phyloP scores from a whole-genome alignment of 2,797 vertebrate genomes.

The Toxotes lorentzi region DNA sequence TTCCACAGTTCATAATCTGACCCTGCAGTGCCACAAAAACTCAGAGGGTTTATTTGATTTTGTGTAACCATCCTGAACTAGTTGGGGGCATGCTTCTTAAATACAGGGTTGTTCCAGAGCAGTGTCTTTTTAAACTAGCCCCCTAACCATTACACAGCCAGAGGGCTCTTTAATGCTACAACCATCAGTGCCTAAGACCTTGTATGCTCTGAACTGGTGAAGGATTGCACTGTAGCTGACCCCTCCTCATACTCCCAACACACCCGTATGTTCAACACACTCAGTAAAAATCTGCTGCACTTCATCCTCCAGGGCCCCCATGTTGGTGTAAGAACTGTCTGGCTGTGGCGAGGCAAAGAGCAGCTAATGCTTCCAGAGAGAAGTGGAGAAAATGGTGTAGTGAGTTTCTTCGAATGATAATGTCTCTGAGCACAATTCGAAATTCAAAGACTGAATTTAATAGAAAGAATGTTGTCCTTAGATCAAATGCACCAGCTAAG shows the following conservation, averaged over 20 bases:
- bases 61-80: slow-evolving; percentile 3
- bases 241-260: slow-evolving; percentile 50
- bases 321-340: slow-evolving; percentile 67
- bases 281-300: slow-evolving; percentile 64
- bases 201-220: slow-evolving; percentile 45
- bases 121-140: slow-evolving; percentile 33
- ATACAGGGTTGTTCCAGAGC: slow-evolving; percentile 27
- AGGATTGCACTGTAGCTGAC: slow-evolving; percentile 62
- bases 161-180: slow-evolving; percentile 18
- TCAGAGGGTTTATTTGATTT: slow-evolving; percentile 23
- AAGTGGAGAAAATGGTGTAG: slow-evolving; percentile 47
- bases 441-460: slow-evolving; percentile 44
- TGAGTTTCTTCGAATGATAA: slow-evolving; percentile 37
- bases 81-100: slow-evolving; percentile 23
- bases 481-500: slow-evolving; percentile 27
- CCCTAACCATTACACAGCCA: background rate
- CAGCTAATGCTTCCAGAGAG: slow-evolving; percentile 62
- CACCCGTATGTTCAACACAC: slow-evolving; percentile 55
- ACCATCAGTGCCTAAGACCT: slow-evolving; percentile 42
- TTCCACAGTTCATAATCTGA: slow-evolving; percentile 40
- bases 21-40: slow-evolving; percentile 37
- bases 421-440: slow-evolving; percentile 45
- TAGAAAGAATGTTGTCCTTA: slow-evolving; percentile 32
- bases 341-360: slow-evolving; percentile 53
- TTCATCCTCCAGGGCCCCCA: slow-evolving; percentile 63